phyloP scores from a whole-genome alignment of 2,797 vertebrate species.

The Macrochelys suwanniensis region DNA sequence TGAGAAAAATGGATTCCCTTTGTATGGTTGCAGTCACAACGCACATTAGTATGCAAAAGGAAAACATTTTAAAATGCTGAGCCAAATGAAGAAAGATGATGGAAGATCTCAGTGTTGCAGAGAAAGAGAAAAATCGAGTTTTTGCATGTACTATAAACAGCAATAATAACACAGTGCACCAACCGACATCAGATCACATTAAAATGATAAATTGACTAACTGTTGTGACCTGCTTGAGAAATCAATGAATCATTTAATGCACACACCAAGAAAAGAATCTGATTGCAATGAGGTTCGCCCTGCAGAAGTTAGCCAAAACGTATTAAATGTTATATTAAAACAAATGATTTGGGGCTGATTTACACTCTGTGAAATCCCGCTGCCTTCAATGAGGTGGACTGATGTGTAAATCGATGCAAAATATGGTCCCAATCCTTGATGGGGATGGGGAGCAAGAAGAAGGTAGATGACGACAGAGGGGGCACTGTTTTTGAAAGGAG shows the following conservation, averaged over 20 bases:
- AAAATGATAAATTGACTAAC: not conserved
- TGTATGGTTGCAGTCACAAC: not conserved
- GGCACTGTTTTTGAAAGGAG: not conserved
- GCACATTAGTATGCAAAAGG: not conserved
- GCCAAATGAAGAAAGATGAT: not conserved
- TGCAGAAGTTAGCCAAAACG: not conserved
- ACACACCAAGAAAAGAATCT: not conserved
- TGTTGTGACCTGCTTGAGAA: not conserved
- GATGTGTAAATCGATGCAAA: not conserved
- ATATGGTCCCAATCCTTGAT: not conserved
- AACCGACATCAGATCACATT: not conserved
- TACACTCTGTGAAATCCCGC: not conserved
- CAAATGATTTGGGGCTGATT: not conserved
- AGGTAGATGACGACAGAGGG: not conserved
- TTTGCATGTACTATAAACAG: not conserved
- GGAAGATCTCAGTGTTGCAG: not conserved
- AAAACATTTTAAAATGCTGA: not conserved
- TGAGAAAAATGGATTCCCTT: slow-evolving; percentile 4
- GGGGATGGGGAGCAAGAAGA: not conserved
- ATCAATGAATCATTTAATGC: slow-evolving; percentile 9
- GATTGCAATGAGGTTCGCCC: not conserved
- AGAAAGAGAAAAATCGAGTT: not conserved
- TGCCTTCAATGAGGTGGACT: not conserved
- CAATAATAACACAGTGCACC: not conserved
- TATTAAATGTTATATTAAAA: not conserved